A percentile compares a stretch with the other conserved stretches of the same genome.
These are phyloP conservation scores for Dryadula phaetusa DNA, from an alignment of 2,888 invertebrate species.

Conservation along the genomic window DNA sequence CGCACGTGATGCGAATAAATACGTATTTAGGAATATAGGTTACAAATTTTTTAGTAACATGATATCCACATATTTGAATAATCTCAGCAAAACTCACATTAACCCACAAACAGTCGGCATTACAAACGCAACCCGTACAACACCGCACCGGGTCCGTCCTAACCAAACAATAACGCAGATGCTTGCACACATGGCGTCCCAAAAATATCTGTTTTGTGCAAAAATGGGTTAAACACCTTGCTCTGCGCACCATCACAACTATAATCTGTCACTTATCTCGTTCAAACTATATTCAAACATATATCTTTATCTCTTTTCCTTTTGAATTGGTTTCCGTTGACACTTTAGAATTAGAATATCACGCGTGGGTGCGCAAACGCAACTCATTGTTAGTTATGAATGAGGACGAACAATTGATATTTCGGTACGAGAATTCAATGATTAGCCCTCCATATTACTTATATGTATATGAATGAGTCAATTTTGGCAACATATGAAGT, in stretches of 20 bases:
- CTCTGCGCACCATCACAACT: slow-evolving; percentile 63
- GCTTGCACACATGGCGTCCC: slow-evolving; percentile 72
- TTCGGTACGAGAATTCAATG: slow-evolving; percentile 40
- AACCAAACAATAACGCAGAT: slow-evolving; percentile 78
- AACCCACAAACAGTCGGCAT: slow-evolving; percentile 57
- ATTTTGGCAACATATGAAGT: neutral
- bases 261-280: slow-evolving; percentile 66
- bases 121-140: slow-evolving; percentile 68
- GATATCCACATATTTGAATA: slow-evolving; percentile 37
- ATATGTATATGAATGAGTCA: neutral
- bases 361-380: slow-evolving; percentile 78
- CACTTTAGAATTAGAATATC: slow-evolving; percentile 77
- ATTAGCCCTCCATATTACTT: slow-evolving; percentile 1
- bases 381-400: slow-evolving; percentile 68
- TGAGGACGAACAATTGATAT: slow-evolving; percentile 46
- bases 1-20: too few species aligned
- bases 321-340: slow-evolving; percentile 71
- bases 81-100: slow-evolving; percentile 47
- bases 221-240: slow-evolving; percentile 82
- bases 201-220: slow-evolving; percentile 67
- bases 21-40: slow-evolving; percentile 18
- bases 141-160: slow-evolving; percentile 65
- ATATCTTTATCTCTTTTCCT: slow-evolving; percentile 56
- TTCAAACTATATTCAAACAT: slow-evolving; percentile 47
- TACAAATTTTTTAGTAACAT: slow-evolving; percentile 29